Conservation (phyloP, 2,888 invertebrate genomes). For the Venusia cambrica region DNA sequence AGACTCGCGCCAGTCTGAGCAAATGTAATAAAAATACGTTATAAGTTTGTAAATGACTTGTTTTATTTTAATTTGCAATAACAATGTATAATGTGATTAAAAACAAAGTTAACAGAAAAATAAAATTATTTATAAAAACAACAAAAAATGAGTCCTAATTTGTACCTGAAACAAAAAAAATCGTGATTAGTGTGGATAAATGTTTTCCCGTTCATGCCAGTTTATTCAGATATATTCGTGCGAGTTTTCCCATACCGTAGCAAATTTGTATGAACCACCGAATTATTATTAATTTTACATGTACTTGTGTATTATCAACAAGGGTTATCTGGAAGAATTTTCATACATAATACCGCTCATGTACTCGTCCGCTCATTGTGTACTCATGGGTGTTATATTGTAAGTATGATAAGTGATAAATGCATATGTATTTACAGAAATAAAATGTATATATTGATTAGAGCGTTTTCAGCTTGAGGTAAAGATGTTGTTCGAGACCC, state of each 20-base stretch:
- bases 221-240: not conserved
- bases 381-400: too few species aligned
- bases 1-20: not conserved
- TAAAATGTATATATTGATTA: too few species aligned
- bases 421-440: too few species aligned
- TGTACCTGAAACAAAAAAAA: conserved; percentile 32
- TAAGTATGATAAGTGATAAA: too few species aligned
- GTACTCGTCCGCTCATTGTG: too few species aligned
- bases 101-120: conserved; percentile 12
- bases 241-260: not conserved
- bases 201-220: not conserved
- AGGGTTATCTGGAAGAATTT: too few species aligned
- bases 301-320: too few species aligned
- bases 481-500: too few species aligned
- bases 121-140: conserved; percentile 17
- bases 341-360: too few species aligned
- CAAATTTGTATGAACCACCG: too few species aligned
- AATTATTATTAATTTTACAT: too few species aligned
- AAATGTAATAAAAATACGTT: conserved; percentile 4
- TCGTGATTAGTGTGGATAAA: not conserved
- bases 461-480: too few species aligned
- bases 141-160: conserved; percentile 33
- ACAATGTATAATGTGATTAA: conserved; percentile 18
- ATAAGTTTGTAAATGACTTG: conserved; percentile 1
- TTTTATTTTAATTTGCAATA: conserved; percentile 11